A percentile compares a stretch with the other conserved stretches of the same genome.
Conservation (phyloP, 1,140 invertebrate species). For the Drosophila nikananu region DNA sequence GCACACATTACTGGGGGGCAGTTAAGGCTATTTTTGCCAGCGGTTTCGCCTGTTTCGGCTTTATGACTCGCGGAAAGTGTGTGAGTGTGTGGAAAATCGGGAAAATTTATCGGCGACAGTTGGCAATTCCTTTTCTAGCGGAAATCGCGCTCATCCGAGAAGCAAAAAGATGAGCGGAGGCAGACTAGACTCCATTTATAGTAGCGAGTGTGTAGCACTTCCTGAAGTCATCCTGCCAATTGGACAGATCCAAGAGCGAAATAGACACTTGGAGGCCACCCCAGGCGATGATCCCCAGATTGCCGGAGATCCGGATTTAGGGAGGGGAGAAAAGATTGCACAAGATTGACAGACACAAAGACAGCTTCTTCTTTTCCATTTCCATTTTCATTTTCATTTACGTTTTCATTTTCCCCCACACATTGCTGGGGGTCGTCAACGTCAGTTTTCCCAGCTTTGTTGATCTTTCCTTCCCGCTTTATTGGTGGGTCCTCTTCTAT, state of each 20-base stretch:
- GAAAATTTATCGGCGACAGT: conserved; percentile 80
- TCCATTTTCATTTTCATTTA: neutral
- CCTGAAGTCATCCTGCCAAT: conserved; percentile 72
- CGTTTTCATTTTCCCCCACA: neutral
- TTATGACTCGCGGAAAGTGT: conserved; percentile 45
- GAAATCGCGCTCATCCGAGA: conserved; percentile 72
- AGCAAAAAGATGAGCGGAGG: conserved; percentile 4
- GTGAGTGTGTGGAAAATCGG: conserved; percentile 4
- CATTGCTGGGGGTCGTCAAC: conserved; percentile 68
- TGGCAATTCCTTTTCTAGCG: conserved; percentile 57
- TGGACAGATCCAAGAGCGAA: conserved; percentile 58
- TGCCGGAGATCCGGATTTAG: neutral
- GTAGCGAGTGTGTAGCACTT: conserved; percentile 37
- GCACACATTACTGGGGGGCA: conserved; percentile 19
- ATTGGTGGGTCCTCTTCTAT: neutral
- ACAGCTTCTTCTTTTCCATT: conserved; percentile 18
- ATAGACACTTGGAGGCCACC: conserved; percentile 50
- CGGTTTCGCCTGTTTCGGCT: conserved; percentile 16
- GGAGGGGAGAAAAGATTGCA: conserved; percentile 7
- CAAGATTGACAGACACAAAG: conserved; percentile 36
- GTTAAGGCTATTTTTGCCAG: conserved; percentile 62
- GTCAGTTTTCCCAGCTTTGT: conserved; percentile 20
- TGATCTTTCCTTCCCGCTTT: conserved; percentile 2
- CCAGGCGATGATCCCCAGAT: conserved; percentile 20
- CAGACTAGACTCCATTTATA: conserved; percentile 6